Base-by-base conservation (phyloP, 2,888 invertebrate genomes). In the Acholoe squamosa region DNA sequence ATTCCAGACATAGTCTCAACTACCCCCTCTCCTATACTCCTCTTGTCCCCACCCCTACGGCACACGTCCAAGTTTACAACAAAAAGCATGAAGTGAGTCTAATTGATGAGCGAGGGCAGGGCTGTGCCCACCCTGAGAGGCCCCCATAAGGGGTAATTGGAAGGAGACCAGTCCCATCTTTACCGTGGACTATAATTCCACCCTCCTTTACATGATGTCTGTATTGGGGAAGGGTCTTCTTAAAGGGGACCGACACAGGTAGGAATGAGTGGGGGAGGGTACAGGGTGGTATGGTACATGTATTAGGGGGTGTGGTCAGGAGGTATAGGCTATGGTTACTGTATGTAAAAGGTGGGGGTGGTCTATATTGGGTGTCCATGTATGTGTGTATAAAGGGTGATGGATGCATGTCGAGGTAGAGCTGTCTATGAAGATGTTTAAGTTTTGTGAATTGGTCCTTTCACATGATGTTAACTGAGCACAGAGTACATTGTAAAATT, bases 121-220 rank as follows among this genome's bases (percentile, higher is more conserved):
- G 61, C n/a, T 61, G 61, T 12, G 61, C 1, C n/a, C 61, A 61
- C 61, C 61, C 61, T 61, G 61, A n/a, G 61, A 61, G 61, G n/a
- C 61, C 61, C 22, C 61, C 61, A n/a, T 61, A 19, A n/a, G 19
- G 19, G 14, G 22, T 61, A 61, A 61, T 61, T 61, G 61, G 61
- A 61, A 61, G 61, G 61, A 61, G 61, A 61, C 61, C 19, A 19
- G 22, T 61, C n/a, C 19, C 22, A 3, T 3, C 19, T 19, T 19
- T 61, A 61, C 61, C 61, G 19, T 19, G 61, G 14, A n/a, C 61
- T 61, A n/a, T 61, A 61, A 61, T 61, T 61, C n/a, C 61, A 61
- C 12, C 19, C 22, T 3, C 3, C 61, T n/a, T n/a, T 14, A 61
- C 61, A 61, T 61, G 61, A 61, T 61, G 61, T 61, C 61, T 61